Conservation (phyloP, 1,140 invertebrate genomes). For the Aphis craccivora region DNA sequence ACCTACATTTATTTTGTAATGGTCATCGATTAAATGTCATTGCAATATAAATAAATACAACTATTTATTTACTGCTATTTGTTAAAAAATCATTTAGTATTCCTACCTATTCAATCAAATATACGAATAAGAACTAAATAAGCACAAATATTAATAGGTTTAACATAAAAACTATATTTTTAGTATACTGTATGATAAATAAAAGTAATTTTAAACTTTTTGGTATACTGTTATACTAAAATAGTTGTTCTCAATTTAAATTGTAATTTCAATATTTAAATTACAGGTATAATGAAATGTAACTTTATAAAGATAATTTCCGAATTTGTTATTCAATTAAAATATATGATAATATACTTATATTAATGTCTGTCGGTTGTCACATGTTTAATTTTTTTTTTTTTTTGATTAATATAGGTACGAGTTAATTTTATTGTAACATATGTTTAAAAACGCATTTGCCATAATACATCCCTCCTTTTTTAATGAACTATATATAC, state of each 20-base stretch:
- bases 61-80: background rate
- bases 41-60: background rate
- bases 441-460: background rate
- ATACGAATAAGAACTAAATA: background rate
- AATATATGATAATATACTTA: background rate
- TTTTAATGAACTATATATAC: background rate
- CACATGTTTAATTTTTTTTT: background rate
- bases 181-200: background rate
- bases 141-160: background rate
- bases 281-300: background rate
- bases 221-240: background rate
- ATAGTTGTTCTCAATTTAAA: background rate
- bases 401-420: background rate
- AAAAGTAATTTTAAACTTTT: background rate
- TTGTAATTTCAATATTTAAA: background rate
- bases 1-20: background rate
- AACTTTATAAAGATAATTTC: background rate
- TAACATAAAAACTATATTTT: background rate
- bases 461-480: background rate
- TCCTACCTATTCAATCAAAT: background rate
- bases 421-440: background rate
- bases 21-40: background rate
- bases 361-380: background rate
- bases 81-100: background rate
- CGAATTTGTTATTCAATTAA: background rate